Evolutionary conservation across 2,888 invertebrate species (phyloP), one percentile per base, ranked within the genome.

Genomic region (Ichneumoninae sp.): DNA sequence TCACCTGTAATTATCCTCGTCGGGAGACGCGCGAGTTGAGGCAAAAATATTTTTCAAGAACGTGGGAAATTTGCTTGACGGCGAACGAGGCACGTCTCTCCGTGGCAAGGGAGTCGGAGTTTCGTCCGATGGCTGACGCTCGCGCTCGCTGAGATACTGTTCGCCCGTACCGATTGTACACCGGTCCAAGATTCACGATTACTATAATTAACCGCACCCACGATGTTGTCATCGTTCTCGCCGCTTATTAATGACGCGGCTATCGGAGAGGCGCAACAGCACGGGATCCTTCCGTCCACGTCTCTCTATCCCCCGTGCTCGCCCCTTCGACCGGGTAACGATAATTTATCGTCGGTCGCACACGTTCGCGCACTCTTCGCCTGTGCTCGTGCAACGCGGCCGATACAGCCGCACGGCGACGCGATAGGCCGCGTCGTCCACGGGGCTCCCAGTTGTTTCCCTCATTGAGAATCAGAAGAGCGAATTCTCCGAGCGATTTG

Each of bases 381-480:
- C 30, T 50, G 44, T 47, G 44, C 50, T 30, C 19, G 19, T 50
- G 33, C 30, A 47, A 33, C 10, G 44, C 22, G 19, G 65, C 19
- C 19, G 22, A 50, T 75, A 70, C 62, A 47, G 47, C 57, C n/a
- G 60, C 66, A 33, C 69, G 88, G 89, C 87, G 85, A 84, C 26
- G 50, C 60, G 60, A 79, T 72, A 52, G 72, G 22, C 66, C 80
- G 70, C 70, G 40, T 62, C 60, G 72, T 80, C 36, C 65, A 44
- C 72, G 13, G 16, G 36, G 50, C 36, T 47, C 52, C 54, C 54
- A 54, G 65, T 80, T 69, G n/a, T 90, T 90, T 91, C 89, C 87
- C 90, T 90, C 89, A 89, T 91, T 90, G 88, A 90, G 89, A 91
- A 89, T 91, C 90, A 87, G 87, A 90, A 89, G 91, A 90, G 89